Percentiles rank a stretch among this genome's conserved stretches.
These are phyloP conservation scores for Anarhynchus alexandrinus DNA, from an alignment of 2,113 vertebrate species.

Conservation along the genomic window DNA sequence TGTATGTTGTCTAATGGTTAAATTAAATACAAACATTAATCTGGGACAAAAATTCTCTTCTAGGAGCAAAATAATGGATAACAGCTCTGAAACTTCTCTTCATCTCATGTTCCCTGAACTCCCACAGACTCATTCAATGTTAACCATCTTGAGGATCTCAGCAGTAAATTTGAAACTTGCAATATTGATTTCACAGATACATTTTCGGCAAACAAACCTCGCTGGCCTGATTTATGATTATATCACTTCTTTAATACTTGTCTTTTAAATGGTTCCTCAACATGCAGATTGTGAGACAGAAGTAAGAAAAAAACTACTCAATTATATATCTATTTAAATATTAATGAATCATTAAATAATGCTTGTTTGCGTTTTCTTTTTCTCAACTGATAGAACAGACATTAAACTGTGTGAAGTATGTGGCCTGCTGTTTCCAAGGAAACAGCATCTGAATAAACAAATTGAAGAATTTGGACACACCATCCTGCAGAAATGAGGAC, in stretches of 20 bases:
- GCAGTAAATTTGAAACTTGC: neutral
- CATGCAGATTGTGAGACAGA: neutral
- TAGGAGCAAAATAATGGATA: neutral
- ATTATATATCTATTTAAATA: neutral
- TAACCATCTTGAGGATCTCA: neutral
- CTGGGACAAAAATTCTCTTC: neutral
- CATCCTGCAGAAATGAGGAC: neutral
- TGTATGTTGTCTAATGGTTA: neutral
- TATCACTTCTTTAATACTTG: neutral
- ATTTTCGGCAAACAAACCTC: neutral
- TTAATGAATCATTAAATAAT: neutral
- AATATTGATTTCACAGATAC: neutral
- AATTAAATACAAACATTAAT: neutral
- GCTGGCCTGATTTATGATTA: neutral
- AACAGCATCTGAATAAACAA: neutral
- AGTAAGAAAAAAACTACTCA: neutral
- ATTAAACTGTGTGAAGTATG: neutral
- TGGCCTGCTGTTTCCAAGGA: neutral
- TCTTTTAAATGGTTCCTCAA: neutral
- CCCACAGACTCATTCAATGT: neutral
- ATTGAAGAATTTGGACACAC: neutral
- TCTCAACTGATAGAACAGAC: neutral
- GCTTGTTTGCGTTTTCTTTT: neutral
- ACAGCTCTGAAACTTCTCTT: neutral
- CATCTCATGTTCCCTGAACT: neutral